These are phyloP conservation scores for Leptoclinus maculatus DNA, from an alignment of 2,797 vertebrate species.

Conservation along the genomic window DNA sequence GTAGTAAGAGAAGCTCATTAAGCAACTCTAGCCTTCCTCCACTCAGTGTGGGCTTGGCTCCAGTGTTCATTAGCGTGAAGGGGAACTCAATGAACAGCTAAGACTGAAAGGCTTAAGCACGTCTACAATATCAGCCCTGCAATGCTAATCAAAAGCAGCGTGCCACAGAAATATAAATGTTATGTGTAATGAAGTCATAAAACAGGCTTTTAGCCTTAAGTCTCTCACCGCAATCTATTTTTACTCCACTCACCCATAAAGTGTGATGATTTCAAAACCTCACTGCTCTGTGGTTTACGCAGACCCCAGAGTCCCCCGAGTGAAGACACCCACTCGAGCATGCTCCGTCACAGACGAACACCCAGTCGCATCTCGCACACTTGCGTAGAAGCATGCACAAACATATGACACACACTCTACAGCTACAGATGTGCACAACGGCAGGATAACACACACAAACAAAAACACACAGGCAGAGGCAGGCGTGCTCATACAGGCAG, in stretches of 20 bases:
- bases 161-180: slow-evolving; percentile 76
- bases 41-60: slow-evolving; percentile 78
- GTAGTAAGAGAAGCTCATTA: slow-evolving; percentile 80
- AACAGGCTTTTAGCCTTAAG: slow-evolving; percentile 74
- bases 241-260: slow-evolving; percentile 78
- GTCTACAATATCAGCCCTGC: slow-evolving; percentile 67
- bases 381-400: slow-evolving; percentile 26
- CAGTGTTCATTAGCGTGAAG: slow-evolving; percentile 77
- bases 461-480: slow-evolving; percentile 45
- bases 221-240: slow-evolving; percentile 79
- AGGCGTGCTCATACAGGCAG: slow-evolving; percentile 74
- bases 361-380: slow-evolving; percentile 51
- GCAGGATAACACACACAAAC: slow-evolving; percentile 23
- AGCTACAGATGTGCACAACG: slow-evolving; percentile 27
- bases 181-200: slow-evolving; percentile 83
- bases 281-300: slow-evolving; percentile 67
- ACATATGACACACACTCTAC: slow-evolving; percentile 39
- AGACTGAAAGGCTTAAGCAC: slow-evolving; percentile 69
- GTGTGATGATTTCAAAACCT: slow-evolving; percentile 78
- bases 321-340: slow-evolving; percentile 65
- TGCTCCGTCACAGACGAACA: slow-evolving; percentile 37
- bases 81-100: slow-evolving; percentile 77
- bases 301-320: slow-evolving; percentile 61
- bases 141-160: slow-evolving; percentile 81
- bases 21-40: slow-evolving; percentile 71